These are phyloP conservation scores for Leucophenga montana DNA, from an alignment of 2,888 invertebrate species.

Conservation along the genomic window DNA sequence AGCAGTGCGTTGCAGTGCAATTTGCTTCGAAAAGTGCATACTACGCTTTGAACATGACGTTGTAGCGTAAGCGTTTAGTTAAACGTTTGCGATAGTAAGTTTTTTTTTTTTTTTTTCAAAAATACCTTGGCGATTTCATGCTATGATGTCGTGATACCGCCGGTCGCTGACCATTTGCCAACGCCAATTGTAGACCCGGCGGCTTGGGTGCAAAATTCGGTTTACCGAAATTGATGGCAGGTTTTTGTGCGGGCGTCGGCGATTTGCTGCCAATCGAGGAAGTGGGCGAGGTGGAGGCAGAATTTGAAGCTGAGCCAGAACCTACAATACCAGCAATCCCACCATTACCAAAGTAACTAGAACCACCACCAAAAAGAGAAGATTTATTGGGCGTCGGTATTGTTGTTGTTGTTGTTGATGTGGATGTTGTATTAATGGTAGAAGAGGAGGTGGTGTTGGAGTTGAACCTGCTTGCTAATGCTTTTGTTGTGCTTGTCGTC, in stretches of 20 bases:
- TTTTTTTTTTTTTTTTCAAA: background rate
- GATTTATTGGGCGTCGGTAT: conserved; percentile 69
- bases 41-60: background rate
- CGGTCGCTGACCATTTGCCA: conserved; percentile 69
- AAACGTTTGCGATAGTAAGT: background rate
- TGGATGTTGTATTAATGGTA: background rate
- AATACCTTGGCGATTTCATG: conserved; percentile 84
- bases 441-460: conserved; percentile 19
- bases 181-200: conserved; percentile 75
- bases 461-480: conserved; percentile 4
- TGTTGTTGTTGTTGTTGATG: conserved; percentile 39
- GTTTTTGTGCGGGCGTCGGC: conserved; percentile 68
- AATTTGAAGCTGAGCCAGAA: conserved; percentile 40
- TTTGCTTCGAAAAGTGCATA: too few species aligned
- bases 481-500: conserved; percentile 34
- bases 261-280: conserved; percentile 55
- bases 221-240: conserved; percentile 79
- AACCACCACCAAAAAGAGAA: conserved; percentile 64
- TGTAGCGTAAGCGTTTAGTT: conserved; percentile 9
- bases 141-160: conserved; percentile 85
- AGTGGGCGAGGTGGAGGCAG: conserved; percentile 16
- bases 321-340: conserved; percentile 40
- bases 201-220: conserved; percentile 90
- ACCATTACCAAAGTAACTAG: conserved; percentile 43
- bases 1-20: too few species aligned